These are phyloP conservation scores for Electrona antarctica DNA, from an alignment of 2,113 vertebrate genomes.

Conservation along the genomic window DNA sequence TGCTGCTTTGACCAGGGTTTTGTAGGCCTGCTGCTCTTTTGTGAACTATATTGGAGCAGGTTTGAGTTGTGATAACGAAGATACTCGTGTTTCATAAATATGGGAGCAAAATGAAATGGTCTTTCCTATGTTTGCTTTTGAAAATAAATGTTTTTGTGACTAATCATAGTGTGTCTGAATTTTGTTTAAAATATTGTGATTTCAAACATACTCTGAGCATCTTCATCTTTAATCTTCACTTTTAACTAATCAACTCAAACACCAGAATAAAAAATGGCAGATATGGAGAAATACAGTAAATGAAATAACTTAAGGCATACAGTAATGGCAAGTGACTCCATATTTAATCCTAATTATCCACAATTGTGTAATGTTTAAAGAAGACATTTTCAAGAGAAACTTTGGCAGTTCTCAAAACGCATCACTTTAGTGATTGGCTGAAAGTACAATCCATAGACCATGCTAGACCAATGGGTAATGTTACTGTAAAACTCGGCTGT, in stretches of 20 bases:
- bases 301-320: no score
- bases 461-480: slow-evolving; percentile 48
- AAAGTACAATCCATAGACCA: slow-evolving; percentile 20
- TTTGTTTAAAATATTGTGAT: no score
- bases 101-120: neutral
- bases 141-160: slow-evolving; percentile 63
- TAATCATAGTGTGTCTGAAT: slow-evolving; percentile 47
- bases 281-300: neutral
- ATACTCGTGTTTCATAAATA: slow-evolving; percentile 50
- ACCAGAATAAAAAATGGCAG: slow-evolving; percentile 23
- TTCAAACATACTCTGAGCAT: neutral
- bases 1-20: slow-evolving; percentile 60
- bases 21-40: slow-evolving; percentile 61
- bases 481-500: slow-evolving; percentile 22
- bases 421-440: slow-evolving; percentile 48
- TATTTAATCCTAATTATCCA: no score
- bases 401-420: neutral
- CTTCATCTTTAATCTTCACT: neutral
- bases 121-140: slow-evolving; percentile 61
- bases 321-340: no score
- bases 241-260: slow-evolving; percentile 9
- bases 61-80: slow-evolving; percentile 55
- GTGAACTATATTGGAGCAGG: slow-evolving; percentile 57
- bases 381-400: neutral
- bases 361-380: neutral